Base-by-base conservation (phyloP, 2,888 invertebrate genomes). In the Pseudeuparius sepicola region DNA sequence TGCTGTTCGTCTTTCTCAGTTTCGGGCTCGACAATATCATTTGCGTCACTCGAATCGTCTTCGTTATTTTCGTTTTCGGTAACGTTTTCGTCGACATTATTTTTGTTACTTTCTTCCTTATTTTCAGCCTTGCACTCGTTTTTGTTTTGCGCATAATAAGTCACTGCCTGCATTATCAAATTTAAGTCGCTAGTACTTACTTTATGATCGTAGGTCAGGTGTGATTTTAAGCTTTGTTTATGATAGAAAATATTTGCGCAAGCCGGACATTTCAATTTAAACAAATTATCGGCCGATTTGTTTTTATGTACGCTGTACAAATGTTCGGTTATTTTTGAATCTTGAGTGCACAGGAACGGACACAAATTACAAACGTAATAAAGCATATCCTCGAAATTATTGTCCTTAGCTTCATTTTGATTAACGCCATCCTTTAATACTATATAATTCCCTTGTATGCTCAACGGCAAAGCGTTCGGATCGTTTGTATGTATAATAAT, bases 201-300 rank as follows among this genome's bases (percentile, higher is more conserved):
- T 56, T 74, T 71, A 53, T 82, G 81, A 53, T 81, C 80, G 48
- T 73, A 70, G 14, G 73, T 66, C 4, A 81, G 60, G 54, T 82
- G 81, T 4, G 69, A 67, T 45, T 74, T 63, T 1, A 81, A 56
- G 1, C 75, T 73, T 48, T 74, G 68, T 47, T 33, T 69, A 6
- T 71, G 69, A 48, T 71, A 74, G 51, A 80, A 80, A 2, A 72
- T 58, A 52, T 78, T 77, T 1, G 66, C 56, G 51, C 80, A 81
- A 5, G 78, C 80, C 9, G 79, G 78, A 49, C 81, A 81, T 43
- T 65, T 65, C 4, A 77, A 64, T 40, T 70, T 67, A 34, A 67
- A 62, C 44, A 70, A 63, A 29, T 41, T 41, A 13, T 66, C 65
- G 1, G 67, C 57, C 14, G 68, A 67, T 50, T 71, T 71, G 31